Conservation (phyloP, 1,140 invertebrate species). For the Megathymus violae region DNA sequence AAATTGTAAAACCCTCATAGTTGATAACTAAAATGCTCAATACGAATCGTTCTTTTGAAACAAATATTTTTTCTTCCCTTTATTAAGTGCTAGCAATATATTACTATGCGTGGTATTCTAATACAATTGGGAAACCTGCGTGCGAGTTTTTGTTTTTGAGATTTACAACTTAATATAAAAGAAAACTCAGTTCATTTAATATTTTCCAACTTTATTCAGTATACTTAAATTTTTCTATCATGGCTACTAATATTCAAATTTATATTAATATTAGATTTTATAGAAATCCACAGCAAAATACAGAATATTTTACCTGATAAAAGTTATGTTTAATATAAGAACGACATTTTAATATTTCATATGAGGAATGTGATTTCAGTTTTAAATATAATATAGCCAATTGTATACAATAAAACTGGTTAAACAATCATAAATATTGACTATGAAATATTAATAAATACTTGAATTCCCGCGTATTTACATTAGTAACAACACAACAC, state of each 20-base stretch:
- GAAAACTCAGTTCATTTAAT: no score
- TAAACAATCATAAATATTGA: conserved; percentile 12
- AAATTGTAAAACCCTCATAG: no score
- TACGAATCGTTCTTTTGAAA: no score
- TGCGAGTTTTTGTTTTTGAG: no score
- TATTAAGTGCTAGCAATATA: no score
- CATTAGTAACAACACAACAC: conserved; percentile 8
- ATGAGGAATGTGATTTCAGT: conserved; percentile 18
- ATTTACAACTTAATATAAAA: no score
- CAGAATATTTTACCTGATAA: conserved; percentile 7
- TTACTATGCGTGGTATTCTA: no score
- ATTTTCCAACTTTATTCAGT: conserved; percentile 33
- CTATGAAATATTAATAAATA: conserved; percentile 28
- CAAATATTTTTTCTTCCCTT: no score
- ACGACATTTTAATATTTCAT: conserved; percentile 19
- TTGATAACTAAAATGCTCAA: no score
- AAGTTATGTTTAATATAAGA: conserved; percentile 25
- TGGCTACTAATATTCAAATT: conserved; percentile 19
- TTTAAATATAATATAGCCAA: conserved; percentile 16
- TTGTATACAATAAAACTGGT: conserved; percentile 12
- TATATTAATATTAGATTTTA: neutral
- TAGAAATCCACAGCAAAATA: conserved; percentile 1
- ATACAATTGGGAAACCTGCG: no score
- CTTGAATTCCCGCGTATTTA: conserved; percentile 17
- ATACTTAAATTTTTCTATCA: conserved; percentile 19